A percentile compares a stretch with the other conserved stretches of the same genome.
These are phyloP conservation scores for Anticlea derivata DNA, from an alignment of 2,888 invertebrate species.

Conservation along the genomic window DNA sequence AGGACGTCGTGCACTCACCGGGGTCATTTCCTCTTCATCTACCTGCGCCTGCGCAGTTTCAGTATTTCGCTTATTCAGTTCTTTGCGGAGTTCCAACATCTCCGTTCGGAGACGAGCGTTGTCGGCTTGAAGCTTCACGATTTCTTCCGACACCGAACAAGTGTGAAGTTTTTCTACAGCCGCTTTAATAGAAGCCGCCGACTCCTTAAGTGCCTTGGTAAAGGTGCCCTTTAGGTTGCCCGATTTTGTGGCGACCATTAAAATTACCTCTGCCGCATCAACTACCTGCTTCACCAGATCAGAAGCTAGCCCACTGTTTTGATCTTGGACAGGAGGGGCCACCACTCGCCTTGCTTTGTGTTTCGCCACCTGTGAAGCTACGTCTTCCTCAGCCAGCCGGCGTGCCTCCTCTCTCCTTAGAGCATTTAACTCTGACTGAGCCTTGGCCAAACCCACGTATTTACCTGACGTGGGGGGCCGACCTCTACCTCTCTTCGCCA, in stretches of 20 bases:
- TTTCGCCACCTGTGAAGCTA: neutral
- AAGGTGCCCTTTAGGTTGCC: neutral
- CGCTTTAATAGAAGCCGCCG: neutral
- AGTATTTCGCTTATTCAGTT: neutral
- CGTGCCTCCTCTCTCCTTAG: neutral
- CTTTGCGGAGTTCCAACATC: constrained; percentile 23
- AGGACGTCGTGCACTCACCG: too few species aligned
- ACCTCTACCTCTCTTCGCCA: neutral
- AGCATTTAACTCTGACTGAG: neutral
- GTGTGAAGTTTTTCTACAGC: neutral
- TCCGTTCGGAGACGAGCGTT: neutral
- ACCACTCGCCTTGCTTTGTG: neutral
- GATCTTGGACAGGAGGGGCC: neutral
- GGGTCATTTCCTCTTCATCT: too few species aligned
- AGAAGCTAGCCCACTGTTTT: neutral
- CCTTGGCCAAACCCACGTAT: neutral
- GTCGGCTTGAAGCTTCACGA: neutral
- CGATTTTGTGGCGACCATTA: neutral
- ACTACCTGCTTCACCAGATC: neutral
- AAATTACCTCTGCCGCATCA: neutral
- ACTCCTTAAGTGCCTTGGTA: neutral
- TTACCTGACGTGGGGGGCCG: neutral
- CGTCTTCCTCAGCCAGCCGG: neutral
- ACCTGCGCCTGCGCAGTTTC: too few species aligned
- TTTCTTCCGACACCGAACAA: neutral